Evolutionary conservation across 2,113 vertebrate genomes (phyloP).

Genomic region (Mus pahari): DNA sequence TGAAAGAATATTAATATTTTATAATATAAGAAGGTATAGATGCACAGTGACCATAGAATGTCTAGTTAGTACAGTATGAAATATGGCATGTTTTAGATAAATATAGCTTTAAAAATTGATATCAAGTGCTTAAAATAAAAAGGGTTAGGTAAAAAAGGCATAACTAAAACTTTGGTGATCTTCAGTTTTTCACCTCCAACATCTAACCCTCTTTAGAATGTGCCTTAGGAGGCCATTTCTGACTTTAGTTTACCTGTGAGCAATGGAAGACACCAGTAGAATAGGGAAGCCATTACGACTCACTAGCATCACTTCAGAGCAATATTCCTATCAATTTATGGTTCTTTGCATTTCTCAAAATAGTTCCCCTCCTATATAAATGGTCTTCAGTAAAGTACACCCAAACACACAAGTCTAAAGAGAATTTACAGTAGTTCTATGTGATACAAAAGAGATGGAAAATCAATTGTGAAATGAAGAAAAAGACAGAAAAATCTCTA

Average conservation of each 20-base stretch:
- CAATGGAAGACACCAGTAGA: neutral
- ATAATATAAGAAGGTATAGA: neutral
- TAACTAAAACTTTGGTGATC: neutral
- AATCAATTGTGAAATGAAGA: neutral
- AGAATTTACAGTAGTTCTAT: neutral
- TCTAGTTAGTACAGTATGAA: neutral
- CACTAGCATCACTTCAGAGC: neutral
- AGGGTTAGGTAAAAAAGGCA: neutral
- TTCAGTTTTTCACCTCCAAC: neutral
- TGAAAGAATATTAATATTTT: neutral
- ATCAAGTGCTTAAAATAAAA: neutral
- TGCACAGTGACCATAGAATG: neutral
- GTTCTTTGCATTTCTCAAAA: neutral
- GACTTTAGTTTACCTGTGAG: neutral
- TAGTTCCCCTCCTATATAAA: neutral
- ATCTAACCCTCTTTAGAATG: neutral
- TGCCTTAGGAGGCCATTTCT: neutral
- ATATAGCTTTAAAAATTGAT: neutral
- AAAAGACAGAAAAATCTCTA: neutral
- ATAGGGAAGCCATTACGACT: neutral
- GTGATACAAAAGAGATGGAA: neutral
- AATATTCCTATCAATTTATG: neutral
- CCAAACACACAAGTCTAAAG: neutral
- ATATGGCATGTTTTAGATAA: conserved; percentile 41
- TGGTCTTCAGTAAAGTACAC: neutral